Percentiles rank a stretch among this genome's conserved stretches.
These are phyloP conservation scores for Phocoena phocoena DNA, from an alignment of 2,113 vertebrate species.

Conservation along the genomic window DNA sequence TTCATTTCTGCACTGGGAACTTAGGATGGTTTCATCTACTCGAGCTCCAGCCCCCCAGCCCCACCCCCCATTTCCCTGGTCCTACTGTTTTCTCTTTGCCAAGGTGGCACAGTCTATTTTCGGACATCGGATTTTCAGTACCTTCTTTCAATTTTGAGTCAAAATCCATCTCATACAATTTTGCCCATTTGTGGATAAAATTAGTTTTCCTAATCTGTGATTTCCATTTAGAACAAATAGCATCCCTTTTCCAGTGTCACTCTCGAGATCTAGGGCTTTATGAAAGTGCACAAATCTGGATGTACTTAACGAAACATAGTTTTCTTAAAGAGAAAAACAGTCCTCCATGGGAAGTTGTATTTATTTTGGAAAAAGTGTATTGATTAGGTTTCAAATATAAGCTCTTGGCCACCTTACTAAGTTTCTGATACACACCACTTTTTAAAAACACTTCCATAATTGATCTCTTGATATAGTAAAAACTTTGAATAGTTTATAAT, in stretches of 20 bases:
- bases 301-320: background rate
- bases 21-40: background rate
- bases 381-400: background rate
- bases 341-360: background rate
- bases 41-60: background rate
- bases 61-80: background rate
- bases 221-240: background rate
- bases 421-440: background rate
- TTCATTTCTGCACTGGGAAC: background rate
- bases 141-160: background rate
- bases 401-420: background rate
- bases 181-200: background rate
- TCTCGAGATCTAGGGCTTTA: background rate
- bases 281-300: background rate
- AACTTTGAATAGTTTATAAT: background rate
- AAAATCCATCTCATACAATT: background rate
- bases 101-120: background rate
- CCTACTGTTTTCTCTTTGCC: background rate
- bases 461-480: background rate
- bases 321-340: constrained; percentile 16
- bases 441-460: background rate
- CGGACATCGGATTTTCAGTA: background rate
- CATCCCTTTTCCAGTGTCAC: background rate
- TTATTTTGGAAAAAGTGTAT: constrained; percentile 4
- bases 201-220: background rate